These are phyloP conservation scores for Chloebia gouldiae DNA, from an alignment of 2,113 vertebrate genomes.

Conservation along the genomic window DNA sequence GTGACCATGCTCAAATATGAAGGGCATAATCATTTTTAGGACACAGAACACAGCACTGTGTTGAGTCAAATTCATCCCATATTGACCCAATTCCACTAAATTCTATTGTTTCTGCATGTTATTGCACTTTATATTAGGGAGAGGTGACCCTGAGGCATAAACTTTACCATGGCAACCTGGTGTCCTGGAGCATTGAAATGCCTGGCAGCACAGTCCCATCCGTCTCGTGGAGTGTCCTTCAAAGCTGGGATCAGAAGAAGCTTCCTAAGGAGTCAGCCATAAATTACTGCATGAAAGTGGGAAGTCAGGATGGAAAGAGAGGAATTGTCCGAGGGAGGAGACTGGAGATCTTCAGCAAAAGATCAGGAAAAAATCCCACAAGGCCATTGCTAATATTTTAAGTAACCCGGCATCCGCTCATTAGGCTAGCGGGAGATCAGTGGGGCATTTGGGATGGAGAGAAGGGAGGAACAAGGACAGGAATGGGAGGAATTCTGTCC, in stretches of 20 bases:
- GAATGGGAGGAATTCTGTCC: accelerated
- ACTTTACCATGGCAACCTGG: not conserved
- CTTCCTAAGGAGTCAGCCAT: not conserved
- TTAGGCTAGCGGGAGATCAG: not conserved
- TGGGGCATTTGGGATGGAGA: not conserved
- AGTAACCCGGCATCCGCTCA: not conserved
- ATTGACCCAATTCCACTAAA: not conserved
- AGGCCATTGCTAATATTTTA: not conserved
- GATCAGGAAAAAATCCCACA: not conserved
- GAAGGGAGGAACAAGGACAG: not conserved
- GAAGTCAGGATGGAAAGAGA: not conserved
- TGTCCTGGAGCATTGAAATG: not conserved
- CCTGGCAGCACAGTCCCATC: not conserved
- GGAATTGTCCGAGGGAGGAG: not conserved
- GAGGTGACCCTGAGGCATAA: not conserved
- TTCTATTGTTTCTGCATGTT: accelerated
- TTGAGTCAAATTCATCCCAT: not conserved
- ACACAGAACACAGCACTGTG: accelerated
- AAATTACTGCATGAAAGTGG: not conserved
- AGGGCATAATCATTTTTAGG: not conserved
- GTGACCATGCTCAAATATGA: not conserved
- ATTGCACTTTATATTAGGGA: not conserved
- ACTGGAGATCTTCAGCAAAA: not conserved
- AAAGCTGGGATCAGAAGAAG: not conserved
- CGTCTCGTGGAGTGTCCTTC: not conserved